Conservation (phyloP, 2,113 vertebrate genomes). For the Leucopsar rothschildi region DNA sequence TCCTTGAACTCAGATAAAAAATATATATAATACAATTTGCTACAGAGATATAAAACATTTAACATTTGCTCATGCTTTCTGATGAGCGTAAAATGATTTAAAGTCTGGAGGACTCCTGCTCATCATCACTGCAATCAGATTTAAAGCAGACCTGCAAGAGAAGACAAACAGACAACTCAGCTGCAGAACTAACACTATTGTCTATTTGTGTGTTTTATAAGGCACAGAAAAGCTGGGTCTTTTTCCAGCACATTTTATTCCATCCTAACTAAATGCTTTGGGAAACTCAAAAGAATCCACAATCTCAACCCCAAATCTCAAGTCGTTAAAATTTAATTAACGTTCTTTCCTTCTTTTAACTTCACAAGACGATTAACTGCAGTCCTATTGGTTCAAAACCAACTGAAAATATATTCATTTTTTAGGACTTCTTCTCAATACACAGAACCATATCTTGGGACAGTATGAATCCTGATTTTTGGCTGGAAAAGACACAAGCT, state of each 20-base stretch:
- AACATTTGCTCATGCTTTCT: constrained; percentile 68
- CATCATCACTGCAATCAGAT: constrained; percentile 78
- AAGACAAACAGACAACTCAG: constrained; percentile 16
- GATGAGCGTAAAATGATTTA: constrained; percentile 76
- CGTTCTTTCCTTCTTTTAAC: background rate
- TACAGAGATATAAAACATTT: constrained; percentile 82
- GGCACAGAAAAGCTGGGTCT: background rate
- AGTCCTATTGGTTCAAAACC: background rate
- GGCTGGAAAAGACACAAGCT: background rate
- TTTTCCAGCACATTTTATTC: background rate
- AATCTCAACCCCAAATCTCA: background rate
- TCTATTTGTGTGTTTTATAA: background rate
- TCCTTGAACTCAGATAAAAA: constrained; percentile 83
- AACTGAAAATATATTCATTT: background rate
- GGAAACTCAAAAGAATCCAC: background rate
- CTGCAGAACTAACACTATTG: background rate
- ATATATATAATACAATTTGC: constrained; percentile 85
- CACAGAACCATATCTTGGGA: background rate
- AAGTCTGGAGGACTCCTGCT: constrained; percentile 76
- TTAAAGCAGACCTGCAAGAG: constrained; percentile 84
- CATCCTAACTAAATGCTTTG: background rate
- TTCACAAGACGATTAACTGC: background rate
- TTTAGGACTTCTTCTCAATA: background rate
- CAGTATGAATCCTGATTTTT: background rate
- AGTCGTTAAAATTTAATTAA: background rate